Evolutionary conservation across 2,888 invertebrate genomes (phyloP).

Genomic region (Apotomis capreana): DNA sequence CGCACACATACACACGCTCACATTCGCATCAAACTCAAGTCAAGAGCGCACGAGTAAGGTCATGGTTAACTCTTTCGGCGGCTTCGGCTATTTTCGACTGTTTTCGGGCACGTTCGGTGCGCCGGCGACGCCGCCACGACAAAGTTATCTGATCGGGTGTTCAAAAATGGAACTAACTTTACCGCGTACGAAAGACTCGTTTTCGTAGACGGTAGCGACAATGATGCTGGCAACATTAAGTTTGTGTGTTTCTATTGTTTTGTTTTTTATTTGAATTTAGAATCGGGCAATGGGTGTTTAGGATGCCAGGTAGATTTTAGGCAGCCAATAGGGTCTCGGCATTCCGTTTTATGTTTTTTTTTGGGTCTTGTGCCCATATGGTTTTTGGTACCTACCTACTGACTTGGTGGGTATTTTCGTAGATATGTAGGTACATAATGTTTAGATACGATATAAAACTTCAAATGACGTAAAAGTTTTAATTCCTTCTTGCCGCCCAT

Average conservation of each 20-base stretch:
- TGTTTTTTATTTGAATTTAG: slow-evolving; percentile 24
- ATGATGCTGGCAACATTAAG: slow-evolving; percentile 7
- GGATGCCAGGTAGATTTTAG: slow-evolving; percentile 38
- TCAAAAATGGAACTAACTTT: slow-evolving; percentile 25
- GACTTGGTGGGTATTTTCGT: not conserved
- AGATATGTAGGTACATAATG: too few species aligned
- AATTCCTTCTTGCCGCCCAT: too few species aligned
- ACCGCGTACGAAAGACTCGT: not conserved
- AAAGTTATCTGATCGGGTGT: slow-evolving; percentile 47
- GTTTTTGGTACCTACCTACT: not conserved
- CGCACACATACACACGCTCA: slow-evolving; percentile 56
- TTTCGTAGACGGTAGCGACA: slow-evolving; percentile 16
- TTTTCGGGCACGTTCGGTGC: slow-evolving; percentile 52
- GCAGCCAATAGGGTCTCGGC: slow-evolving; percentile 32
- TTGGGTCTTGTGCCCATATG: not conserved
- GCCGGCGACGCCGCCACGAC: slow-evolving; percentile 39
- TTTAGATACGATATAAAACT: too few species aligned
- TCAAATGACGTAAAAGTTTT: too few species aligned
- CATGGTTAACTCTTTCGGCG: slow-evolving; percentile 71
- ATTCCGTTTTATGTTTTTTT: slow-evolving; percentile 18
- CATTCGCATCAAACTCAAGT: slow-evolving; percentile 50
- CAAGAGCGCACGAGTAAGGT: slow-evolving; percentile 74
- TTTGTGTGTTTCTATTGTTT: slow-evolving; percentile 53
- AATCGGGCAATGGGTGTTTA: slow-evolving; percentile 34
- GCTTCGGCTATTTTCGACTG: slow-evolving; percentile 54